Evolutionary conservation across 2,888 invertebrate genomes (phyloP), one percentile per base, ranked within the genome.

Genomic region (Coelinius sp.): DNA sequence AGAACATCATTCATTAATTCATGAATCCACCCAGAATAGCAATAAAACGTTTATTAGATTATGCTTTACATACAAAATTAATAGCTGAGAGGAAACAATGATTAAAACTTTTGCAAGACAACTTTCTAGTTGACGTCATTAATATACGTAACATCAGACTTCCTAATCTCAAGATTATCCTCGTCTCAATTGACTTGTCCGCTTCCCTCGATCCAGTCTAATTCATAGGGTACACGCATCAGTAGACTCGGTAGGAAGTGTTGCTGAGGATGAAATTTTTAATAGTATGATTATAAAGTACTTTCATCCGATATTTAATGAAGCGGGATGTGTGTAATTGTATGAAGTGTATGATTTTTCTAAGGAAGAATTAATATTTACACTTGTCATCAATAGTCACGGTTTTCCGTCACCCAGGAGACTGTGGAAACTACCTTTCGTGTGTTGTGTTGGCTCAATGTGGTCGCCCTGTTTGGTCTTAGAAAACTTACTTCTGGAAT

Each of bases 401-500:
- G 80, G 73, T 81, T 83, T 73, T 82, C 78, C 22, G 80, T 78
- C 52, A 81, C 73, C 82, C 82, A 83, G 35, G 82, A 80, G 65
- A 79, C 64, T 8, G 81, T 75, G 2, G 81, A 78, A 7, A 78
- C 76, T 53, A 80, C 73, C 67, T 81, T 79, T 70, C 74, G 79
- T 41, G 80, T 79, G 52, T 75, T 77, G 20, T 80, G 79, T 70
- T 83, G 75, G 14, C 80, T 81, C 69, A 84, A 73, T 56, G 78
- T 77, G 66, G 79, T 64, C 31, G 71, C 76, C 59, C 77, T 75
- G 64, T 76, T 68, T 44, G 63, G 70, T n/a, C 77, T 68, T 56
- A 68, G 68, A 20, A 74, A 73, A 76, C 77, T 78, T 75, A 78
- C 76, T 71, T 79, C 76, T 46, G 66, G 52, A 41, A 35, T 27